Evolutionary conservation across 2,888 invertebrate genomes (phyloP).

Genomic region (Phengaris alcon): DNA sequence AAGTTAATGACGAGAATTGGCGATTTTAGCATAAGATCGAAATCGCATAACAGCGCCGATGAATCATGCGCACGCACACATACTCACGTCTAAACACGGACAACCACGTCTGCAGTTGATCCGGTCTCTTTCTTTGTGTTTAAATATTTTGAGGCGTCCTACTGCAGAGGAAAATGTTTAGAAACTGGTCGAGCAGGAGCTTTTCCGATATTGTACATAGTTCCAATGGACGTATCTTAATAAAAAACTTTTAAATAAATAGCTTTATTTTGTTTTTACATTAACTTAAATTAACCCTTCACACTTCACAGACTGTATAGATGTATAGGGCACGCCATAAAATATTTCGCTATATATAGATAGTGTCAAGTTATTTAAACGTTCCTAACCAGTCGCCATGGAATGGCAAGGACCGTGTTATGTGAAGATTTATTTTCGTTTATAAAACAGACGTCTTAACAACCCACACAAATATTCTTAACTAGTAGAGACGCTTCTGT

Average conservation of each 20-base stretch:
- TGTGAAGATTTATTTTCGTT: constrained; percentile 18
- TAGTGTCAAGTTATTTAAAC: background rate
- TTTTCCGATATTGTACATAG: too few species aligned
- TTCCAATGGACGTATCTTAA: too few species aligned
- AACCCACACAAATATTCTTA: constrained; percentile 16
- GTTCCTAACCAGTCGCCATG: constrained; percentile 9
- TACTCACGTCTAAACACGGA: too few species aligned
- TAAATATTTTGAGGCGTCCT: too few species aligned
- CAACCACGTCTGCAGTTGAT: too few species aligned
- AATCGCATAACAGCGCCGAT: too few species aligned
- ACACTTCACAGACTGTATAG: background rate
- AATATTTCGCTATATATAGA: background rate
- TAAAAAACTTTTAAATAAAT: background rate
- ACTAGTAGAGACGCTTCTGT: background rate
- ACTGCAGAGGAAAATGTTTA: too few species aligned
- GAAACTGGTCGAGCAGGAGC: too few species aligned
- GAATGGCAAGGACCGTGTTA: constrained; percentile 12
- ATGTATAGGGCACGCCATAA: background rate
- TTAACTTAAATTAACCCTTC: background rate
- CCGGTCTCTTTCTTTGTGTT: too few species aligned
- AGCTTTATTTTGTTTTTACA: background rate
- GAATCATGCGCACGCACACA: too few species aligned
- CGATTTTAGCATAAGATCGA: too few species aligned
- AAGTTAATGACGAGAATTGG: too few species aligned
- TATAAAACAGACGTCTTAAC: constrained; percentile 12